phyloP scores from a whole-genome alignment of 2,113 vertebrate species.

The Ivindomyrus marchei region DNA sequence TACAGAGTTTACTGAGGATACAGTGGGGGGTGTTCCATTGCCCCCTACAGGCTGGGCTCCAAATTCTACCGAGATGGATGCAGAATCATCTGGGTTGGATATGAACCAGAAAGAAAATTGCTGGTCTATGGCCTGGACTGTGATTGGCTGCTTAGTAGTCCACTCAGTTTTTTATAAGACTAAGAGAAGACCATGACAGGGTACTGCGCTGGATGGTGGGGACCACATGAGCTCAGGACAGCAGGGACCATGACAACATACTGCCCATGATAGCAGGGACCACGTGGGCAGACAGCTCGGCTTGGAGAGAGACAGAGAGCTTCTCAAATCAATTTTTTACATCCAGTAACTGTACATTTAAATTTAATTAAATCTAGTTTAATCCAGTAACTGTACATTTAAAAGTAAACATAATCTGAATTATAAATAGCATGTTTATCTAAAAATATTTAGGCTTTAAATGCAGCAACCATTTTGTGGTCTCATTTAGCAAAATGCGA shows the following conservation, averaged over 20 bases:
- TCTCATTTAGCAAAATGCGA: not conserved
- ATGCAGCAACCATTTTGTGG: not conserved
- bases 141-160: not conserved
- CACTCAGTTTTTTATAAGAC: not conserved
- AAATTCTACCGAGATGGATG: not conserved
- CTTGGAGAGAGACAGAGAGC: too few relatives aligned
- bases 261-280: too few relatives aligned
- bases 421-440: not conserved
- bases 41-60: not conserved
- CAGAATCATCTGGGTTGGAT: not conserved
- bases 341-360: too few relatives aligned
- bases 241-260: not conserved
- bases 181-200: not conserved
- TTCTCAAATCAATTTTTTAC: too few relatives aligned
- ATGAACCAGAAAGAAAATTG: not conserved
- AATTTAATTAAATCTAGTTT: too few relatives aligned
- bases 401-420: not conserved
- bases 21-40: not conserved
- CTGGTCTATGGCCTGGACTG: not conserved
- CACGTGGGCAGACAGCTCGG: too few relatives aligned
- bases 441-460: not conserved
- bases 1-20: not conserved
- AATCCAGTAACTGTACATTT: not conserved
- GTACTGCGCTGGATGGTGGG: not conserved
- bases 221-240: not conserved